Evolutionary conservation across 2,113 vertebrate genomes (phyloP), one percentile per base, ranked within the genome.

Genomic region (Pelvicachromis taeniatus): DNA sequence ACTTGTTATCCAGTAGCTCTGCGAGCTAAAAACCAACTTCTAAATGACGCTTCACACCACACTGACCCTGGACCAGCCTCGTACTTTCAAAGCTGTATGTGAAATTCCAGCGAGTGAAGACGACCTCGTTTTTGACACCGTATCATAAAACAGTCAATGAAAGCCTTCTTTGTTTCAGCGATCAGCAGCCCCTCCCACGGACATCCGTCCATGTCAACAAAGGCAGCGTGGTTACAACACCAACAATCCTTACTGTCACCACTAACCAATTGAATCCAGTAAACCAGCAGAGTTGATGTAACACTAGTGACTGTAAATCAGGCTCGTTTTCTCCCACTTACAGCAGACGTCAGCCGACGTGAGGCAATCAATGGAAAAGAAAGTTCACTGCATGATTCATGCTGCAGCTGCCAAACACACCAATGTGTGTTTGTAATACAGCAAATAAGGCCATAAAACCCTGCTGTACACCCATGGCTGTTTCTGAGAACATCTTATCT

Each of bases 151-250:
- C 14, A 26, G 35, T 61, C 14, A 50, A 2, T 90, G 82, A 94
- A 91, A 91, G 79, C 80, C 4, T 4, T 80, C 85, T 89, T 93
- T 94, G 87, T 93, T 81, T 80, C 8, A 52, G 81, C 1, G 14
- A 84, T 82, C 38, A 50, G 26, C 7, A 65, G 8, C 26, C 52
- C 19, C 55, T 56, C 82, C 85, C 87, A 45, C 63, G 48, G 17
- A 83, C 78, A 53, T 78, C 81, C 77, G 6, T 42, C 50, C 82
- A 54, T 55, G 78, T 88, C 88, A 91, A 91, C 87, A 85, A 63
- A n/a, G 78, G 85, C 73, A 77, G 52, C 55, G 19, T 12, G 35
- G 80, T 88, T 56, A 70, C 91, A 80, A 82, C 87, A 80, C 33
- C 16, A 68, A 26, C 54, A 80, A 83, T 42, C 77, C 65, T n/a